Evolutionary conservation across 1,140 invertebrate species (phyloP), one percentile per base, ranked within the genome.

Genomic region (Drosophila nigrodunni): DNA sequence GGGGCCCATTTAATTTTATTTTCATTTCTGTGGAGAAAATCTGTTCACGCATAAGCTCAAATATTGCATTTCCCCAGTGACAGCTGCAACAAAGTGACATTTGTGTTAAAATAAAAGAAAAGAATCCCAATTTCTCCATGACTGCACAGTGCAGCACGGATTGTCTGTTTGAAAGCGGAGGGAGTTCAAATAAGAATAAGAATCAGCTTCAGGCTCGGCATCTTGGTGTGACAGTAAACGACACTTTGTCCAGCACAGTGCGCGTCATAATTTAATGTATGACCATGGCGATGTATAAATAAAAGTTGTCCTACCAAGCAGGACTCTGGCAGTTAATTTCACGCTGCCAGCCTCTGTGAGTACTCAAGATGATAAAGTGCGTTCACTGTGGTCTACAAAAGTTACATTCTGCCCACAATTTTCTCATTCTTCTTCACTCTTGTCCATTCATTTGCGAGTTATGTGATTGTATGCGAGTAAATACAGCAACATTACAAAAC

Each of bases 271-370:
- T 80, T 90, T 81, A 85, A 88, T 88, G 78, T 85, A 88, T 80
- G 85, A 25, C 86, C 72, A 59, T 64, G 68, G 74, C 34, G 54
- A 43, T 59, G 41, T 85, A 88, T 88, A 88, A 88, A 88, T 88
- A 88, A 88, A 88, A 73, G 81, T 76, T 75, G 70, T 67, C 59
- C 83, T 73, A 57, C 77, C 67, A 61, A 61, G 69, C 35, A 43
- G 74, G 68, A 80, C 74, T 78, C 74, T 88, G 85, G 79, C 85
- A 88, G 81, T 88, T 88, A 88, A 88, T 88, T 88, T 88, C 85
- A 88, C 81, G 85, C 80, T 88, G 85, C 85, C 85, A 85, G 86
- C 71, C 75, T 78, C 62, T 60, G 85, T 83, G 77, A 89, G 74
- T 75, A 70, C 80, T 62, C 78, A 68, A 77, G 68, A 88, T 90